A percentile compares a stretch with the other conserved stretches of the same genome.
Conservation (phyloP, 2,113 vertebrate genomes). For the Vicugna pacos region DNA sequence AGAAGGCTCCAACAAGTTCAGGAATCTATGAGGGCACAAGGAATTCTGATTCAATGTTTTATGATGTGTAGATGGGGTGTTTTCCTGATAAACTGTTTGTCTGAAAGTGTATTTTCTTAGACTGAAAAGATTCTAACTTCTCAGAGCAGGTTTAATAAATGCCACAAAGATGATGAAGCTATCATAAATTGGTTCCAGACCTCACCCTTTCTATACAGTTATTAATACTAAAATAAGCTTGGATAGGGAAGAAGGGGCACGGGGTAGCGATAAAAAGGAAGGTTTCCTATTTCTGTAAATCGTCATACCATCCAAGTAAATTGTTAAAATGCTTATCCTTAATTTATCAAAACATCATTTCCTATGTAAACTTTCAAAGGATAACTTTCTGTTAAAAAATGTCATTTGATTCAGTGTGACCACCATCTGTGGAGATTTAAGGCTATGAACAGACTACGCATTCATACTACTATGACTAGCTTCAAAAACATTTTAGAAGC, state of each 20-base stretch:
- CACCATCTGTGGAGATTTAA: neutral
- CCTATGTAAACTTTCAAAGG: constrained; percentile 50
- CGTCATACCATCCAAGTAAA: constrained; percentile 17
- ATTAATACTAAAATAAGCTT: neutral
- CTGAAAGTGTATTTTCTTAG: constrained; percentile 1
- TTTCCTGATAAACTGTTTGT: neutral
- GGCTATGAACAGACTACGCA: neutral
- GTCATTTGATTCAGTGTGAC: neutral
- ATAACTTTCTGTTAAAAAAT: constrained; percentile 8
- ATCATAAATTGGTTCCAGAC: constrained; percentile 35
- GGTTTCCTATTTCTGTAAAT: neutral
- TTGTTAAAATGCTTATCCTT: constrained; percentile 18
- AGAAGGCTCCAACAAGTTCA: neutral
- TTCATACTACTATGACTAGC: neutral
- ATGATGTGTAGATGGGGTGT: neutral
- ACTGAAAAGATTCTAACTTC: constrained; percentile 11
- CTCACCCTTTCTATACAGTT: constrained; percentile 31
- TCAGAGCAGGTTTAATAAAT: constrained; percentile 15
- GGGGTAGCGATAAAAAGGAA: neutral
- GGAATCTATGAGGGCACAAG: neutral
- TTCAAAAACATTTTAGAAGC: constrained; percentile 54
- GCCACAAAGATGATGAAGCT: constrained; percentile 4
- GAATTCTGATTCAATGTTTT: neutral
- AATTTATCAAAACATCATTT: constrained; percentile 51
- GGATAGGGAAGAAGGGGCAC: neutral